phyloP scores from a whole-genome alignment of 2,888 invertebrate species.

The Pseudococcus longispinus region DNA sequence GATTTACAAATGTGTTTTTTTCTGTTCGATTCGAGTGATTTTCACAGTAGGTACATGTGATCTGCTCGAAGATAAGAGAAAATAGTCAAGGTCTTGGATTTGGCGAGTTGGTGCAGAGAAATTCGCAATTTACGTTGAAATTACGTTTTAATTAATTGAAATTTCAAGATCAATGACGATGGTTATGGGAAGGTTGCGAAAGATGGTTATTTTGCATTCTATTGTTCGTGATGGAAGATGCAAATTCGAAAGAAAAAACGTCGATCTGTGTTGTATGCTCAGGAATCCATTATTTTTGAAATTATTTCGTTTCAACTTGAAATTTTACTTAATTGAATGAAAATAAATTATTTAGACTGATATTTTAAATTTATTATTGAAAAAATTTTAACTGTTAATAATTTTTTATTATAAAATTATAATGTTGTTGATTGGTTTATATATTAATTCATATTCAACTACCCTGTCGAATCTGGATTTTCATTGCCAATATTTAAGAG shows the following conservation, averaged over 20 bases:
- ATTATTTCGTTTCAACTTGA: no score
- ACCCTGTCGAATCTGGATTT: background rate
- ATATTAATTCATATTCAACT: background rate
- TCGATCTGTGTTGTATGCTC: no score
- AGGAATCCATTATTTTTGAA: no score
- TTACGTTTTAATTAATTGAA: background rate
- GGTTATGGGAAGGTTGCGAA: background rate
- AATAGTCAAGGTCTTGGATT: background rate
- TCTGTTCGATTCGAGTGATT: background rate
- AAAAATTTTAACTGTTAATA: no score
- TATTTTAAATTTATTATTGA: no score
- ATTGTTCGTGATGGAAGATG: no score
- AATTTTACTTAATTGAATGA: no score
- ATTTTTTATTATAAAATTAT: no score
- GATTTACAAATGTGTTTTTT: background rate
- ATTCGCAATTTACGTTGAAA: background rate
- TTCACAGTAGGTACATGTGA: background rate
- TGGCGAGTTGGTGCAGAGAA: background rate
- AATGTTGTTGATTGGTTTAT: background rate
- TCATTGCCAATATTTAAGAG: background rate
- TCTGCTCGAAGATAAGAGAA: background rate
- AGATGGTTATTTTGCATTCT: background rate
- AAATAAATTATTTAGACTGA: no score
- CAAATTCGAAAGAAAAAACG: no score
- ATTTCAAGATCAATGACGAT: background rate